A percentile compares a stretch with the other conserved stretches of the same genome.
Conservation (phyloP, 1,140 invertebrate genomes). For the Delia radicum region DNA sequence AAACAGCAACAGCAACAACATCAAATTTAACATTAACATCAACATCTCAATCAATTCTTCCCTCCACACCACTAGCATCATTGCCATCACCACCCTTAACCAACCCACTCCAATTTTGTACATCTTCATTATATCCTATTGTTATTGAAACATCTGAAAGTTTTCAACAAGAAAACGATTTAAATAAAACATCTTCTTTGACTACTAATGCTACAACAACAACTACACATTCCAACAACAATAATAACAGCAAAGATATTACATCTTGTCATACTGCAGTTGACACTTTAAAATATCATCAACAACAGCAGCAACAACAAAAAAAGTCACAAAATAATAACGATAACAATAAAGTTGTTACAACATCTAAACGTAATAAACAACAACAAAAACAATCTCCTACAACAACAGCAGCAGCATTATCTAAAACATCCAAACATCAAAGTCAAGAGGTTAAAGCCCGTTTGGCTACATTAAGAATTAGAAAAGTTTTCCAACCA, state of each 20-base stretch:
- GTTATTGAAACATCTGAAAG: conserved; percentile 20
- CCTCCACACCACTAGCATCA: not conserved
- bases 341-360: not conserved
- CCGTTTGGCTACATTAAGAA: conserved; percentile 7
- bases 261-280: not conserved
- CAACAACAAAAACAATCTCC: not conserved
- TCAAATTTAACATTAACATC: not conserved
- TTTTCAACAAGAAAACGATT: not conserved
- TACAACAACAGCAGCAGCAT: not conserved
- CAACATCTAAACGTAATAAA: not conserved
- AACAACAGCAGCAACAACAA: not conserved
- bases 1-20: not conserved
- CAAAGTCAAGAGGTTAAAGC: conserved; percentile 20
- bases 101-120: not conserved
- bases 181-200: not conserved
- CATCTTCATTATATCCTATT: conserved; percentile 9
- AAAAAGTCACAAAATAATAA: not conserved
- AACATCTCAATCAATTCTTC: not conserved
- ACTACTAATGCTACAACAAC: not conserved
- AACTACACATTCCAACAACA: not conserved
- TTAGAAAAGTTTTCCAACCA: conserved; percentile 5
- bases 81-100: too few relatives aligned
- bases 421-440: not conserved
- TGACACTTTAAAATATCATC: not conserved
- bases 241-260: not conserved